A percentile compares a stretch with the other conserved stretches of the same genome.
These are phyloP conservation scores for Eustalomyia histrio DNA, from an alignment of 2,888 invertebrate genomes.

Conservation along the genomic window DNA sequence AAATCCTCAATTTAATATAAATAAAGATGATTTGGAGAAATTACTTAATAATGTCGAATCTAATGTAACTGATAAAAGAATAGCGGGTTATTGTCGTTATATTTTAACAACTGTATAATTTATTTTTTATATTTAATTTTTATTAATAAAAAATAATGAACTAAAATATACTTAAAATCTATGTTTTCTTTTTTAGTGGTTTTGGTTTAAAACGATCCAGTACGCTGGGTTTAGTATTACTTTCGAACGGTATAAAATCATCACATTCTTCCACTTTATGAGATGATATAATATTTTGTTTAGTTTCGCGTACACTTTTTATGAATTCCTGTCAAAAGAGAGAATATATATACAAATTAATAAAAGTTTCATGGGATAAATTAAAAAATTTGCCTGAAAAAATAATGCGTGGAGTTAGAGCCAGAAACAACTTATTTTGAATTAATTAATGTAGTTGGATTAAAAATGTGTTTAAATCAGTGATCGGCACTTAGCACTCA, in stretches of 20 bases:
- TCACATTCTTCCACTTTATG: constrained; percentile 72
- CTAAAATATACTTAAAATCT: constrained; percentile 26
- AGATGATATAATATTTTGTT: constrained; percentile 74
- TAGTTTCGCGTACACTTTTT: constrained; percentile 79
- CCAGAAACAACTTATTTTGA: too few species aligned
- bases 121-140: constrained; percentile 12
- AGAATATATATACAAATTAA: constrained; percentile 8
- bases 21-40: constrained; percentile 28
- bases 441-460: too few species aligned
- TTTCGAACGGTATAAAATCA: constrained; percentile 70
- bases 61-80: constrained; percentile 68
- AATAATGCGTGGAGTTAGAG: too few species aligned
- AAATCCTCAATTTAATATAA: constrained; percentile 37
- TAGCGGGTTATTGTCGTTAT: constrained; percentile 72
- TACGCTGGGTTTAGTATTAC: constrained; percentile 76
- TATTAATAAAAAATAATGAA: constrained; percentile 19
- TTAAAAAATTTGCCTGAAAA: too few species aligned
- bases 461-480: too few species aligned
- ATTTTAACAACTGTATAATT: constrained; percentile 66
- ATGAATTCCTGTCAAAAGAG: constrained; percentile 81
- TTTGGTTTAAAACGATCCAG: constrained; percentile 87
- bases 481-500: too few species aligned
- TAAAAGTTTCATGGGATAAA: too few species aligned
- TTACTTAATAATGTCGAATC: constrained; percentile 26
- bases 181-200: constrained; percentile 70